Evolutionary conservation across 2,797 vertebrate species (phyloP).

Genomic region (Bradypus variegatus): DNA sequence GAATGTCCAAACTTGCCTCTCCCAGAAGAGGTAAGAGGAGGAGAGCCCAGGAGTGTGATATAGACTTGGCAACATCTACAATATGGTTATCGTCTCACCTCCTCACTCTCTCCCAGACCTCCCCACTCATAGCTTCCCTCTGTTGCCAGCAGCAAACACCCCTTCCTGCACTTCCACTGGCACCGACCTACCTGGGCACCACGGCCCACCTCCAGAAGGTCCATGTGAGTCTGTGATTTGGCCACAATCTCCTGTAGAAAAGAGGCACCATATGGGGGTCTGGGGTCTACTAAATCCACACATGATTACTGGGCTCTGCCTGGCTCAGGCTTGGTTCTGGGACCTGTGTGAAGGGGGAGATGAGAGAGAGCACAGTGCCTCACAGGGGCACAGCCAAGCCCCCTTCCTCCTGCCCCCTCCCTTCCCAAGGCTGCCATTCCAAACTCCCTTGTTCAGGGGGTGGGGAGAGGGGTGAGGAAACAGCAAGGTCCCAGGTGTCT

Average conservation of each 20-base stretch:
- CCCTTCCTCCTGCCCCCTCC: neutral
- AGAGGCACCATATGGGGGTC: neutral
- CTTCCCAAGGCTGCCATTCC: neutral
- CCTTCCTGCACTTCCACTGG: neutral
- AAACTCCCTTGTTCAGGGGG: neutral
- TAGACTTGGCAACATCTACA: neutral
- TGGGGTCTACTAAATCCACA: neutral
- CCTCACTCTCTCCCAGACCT: neutral
- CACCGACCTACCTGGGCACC: neutral
- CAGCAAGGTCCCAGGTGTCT: neutral
- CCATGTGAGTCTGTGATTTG: neutral
- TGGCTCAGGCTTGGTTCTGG: neutral
- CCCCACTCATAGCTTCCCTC: neutral
- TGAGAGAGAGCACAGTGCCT: neutral
- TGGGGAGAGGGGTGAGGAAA: neutral
- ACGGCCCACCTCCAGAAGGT: neutral
- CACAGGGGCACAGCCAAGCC: neutral
- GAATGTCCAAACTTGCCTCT: conserved; percentile 16
- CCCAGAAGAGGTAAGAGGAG: neutral
- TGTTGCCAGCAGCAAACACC: neutral
- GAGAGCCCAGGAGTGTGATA: neutral
- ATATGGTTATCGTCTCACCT: neutral
- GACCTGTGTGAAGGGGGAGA: neutral
- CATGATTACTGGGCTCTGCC: neutral
- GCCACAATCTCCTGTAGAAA: neutral